Conservation (phyloP, 2,113 vertebrate species). For the Chaetops frenatus region DNA sequence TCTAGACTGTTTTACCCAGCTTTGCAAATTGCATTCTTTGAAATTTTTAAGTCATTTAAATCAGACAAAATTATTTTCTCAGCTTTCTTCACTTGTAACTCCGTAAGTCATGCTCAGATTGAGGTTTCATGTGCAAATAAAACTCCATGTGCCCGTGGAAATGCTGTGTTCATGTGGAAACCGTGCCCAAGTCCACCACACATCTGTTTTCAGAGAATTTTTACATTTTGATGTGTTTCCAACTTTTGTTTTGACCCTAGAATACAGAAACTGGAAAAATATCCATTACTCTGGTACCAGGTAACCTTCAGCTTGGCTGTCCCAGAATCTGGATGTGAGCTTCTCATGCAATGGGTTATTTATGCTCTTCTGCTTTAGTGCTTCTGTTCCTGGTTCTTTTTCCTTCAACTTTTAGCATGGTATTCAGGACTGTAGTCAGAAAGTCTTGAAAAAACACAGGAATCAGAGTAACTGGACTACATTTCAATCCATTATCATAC, state of each 20-base stretch:
- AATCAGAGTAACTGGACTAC: not conserved
- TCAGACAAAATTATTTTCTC: not conserved
- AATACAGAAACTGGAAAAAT: not conserved
- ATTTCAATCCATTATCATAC: not conserved
- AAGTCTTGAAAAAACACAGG: not conserved
- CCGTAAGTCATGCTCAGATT: fast-evolving
- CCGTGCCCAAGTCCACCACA: too few species aligned
- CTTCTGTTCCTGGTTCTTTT: not conserved
- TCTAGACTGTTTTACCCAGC: not conserved
- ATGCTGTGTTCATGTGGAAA: not conserved
- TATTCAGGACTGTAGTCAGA: not conserved
- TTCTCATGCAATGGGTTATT: not conserved
- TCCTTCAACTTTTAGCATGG: not conserved
- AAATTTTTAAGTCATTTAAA: not conserved
- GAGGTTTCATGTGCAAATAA: not conserved
- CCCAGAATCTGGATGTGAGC: not conserved
- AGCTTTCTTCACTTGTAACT: not conserved
- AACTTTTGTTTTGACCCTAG: not conserved
- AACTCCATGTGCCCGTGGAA: not conserved
- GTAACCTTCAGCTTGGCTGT: not conserved
- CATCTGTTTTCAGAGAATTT: not conserved
- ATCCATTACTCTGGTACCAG: not conserved
- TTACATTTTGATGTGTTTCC: not conserved
- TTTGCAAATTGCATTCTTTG: not conserved
- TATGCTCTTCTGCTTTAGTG: not conserved